Conservation (phyloP, 2,797 vertebrate species). For the Euphonia xanthogaster region DNA sequence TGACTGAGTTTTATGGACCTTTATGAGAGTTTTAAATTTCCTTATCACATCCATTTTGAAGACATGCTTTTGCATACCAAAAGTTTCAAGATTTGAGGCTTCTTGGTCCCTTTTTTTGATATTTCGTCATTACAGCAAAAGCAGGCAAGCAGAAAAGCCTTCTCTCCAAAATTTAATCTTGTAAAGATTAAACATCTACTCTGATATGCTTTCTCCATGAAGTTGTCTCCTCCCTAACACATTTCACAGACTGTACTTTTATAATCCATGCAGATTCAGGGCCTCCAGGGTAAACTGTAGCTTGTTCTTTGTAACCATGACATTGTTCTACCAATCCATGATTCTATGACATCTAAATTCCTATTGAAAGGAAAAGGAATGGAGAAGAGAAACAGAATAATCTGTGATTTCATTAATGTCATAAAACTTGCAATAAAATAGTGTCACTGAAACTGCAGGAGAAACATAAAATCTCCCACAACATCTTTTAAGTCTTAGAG, state of each 20-base stretch:
- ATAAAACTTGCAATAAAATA: background rate
- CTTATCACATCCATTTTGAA: background rate
- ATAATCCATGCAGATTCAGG: background rate
- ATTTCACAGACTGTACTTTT: background rate
- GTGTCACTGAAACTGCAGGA: background rate
- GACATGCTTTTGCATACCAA: background rate
- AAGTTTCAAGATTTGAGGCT: background rate
- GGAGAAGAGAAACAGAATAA: background rate
- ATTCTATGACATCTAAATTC: background rate
- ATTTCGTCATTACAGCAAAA: background rate
- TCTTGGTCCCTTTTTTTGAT: background rate
- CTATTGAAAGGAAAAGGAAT: background rate
- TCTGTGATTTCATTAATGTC: background rate
- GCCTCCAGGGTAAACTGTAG: fast-evolving
- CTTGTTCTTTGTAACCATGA: background rate
- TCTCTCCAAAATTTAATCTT: background rate
- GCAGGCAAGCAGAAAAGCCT: background rate
- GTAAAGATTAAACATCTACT: background rate
- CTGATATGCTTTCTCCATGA: background rate
- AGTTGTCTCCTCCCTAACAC: background rate
- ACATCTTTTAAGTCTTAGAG: background rate
- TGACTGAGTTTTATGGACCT: background rate
- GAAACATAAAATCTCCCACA: background rate
- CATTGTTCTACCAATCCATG: background rate
- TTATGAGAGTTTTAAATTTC: background rate